Evolutionary conservation across 2,888 invertebrate species (phyloP).

Genomic region (Artemia sinica): DNA sequence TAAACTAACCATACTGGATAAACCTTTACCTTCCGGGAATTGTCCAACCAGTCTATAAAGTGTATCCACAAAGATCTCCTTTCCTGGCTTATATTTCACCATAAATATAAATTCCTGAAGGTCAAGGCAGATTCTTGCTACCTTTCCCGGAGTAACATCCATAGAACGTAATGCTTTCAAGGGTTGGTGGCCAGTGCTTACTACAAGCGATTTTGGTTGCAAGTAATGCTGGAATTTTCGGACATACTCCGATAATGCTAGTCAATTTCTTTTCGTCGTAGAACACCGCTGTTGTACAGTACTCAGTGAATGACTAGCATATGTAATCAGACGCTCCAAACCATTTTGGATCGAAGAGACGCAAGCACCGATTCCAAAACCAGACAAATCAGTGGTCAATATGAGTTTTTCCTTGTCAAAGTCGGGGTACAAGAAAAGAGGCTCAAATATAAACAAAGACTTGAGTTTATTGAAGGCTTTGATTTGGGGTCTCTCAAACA

Average conservation of each 20-base stretch:
- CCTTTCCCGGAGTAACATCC: neutral
- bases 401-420: neutral
- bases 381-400: neutral
- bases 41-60: no score
- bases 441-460: neutral
- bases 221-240: neutral
- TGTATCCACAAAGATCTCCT: no score
- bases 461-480: neutral
- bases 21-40: no score
- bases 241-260: neutral
- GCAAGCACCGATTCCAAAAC: slow-evolving; percentile 3
- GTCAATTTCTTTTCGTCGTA: neutral
- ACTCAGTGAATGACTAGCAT: neutral
- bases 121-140: neutral
- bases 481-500: neutral
- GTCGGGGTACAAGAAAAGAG: neutral
- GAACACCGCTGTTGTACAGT: neutral
- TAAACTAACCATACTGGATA: neutral
- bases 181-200: neutral
- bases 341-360: neutral
- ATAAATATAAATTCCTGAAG: no score
- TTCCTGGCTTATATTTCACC: no score
- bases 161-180: neutral
- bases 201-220: neutral
- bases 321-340: neutral